phyloP scores from a whole-genome alignment of 92 coral and sea anemone genomes.

The Parazoanthus swiftii region DNA sequence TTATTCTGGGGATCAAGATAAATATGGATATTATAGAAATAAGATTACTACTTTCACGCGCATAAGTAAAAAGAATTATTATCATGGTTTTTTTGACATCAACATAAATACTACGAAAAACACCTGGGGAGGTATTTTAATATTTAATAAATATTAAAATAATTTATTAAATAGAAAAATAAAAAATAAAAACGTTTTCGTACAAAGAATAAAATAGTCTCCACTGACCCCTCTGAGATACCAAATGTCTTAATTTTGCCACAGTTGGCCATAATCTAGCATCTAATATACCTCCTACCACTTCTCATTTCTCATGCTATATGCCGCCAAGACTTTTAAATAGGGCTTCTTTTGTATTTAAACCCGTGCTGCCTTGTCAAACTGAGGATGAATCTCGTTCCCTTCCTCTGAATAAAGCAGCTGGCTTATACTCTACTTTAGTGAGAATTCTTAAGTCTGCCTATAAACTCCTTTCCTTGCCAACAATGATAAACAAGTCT shows the following conservation, averaged over 20 bases:
- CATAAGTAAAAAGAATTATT: conserved; percentile 38
- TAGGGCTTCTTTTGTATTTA: not conserved
- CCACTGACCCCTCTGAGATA: too few relatives aligned
- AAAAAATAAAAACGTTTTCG: too few relatives aligned
- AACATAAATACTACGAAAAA: too few relatives aligned
- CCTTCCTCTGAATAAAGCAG: not conserved
- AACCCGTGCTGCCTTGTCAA: not conserved
- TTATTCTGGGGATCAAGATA: conserved; percentile 31
- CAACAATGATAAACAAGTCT: too few relatives aligned
- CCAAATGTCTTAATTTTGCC: too few relatives aligned
- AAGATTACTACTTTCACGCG: conserved; percentile 38
- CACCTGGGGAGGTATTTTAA: too few relatives aligned
- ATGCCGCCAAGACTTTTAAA: not conserved
- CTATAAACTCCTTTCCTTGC: not conserved
- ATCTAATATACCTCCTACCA: too few relatives aligned
- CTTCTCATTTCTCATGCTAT: not conserved
- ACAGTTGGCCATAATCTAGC: too few relatives aligned
- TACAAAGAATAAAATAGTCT: too few relatives aligned
- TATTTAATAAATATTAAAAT: too few relatives aligned
- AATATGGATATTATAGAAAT: conserved; percentile 41
- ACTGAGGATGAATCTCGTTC: not conserved
- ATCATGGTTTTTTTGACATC: not conserved
- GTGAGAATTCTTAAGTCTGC: not conserved
- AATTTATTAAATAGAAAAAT: too few relatives aligned
- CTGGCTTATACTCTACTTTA: not conserved